A percentile compares a stretch with the other conserved stretches of the same genome.
These are phyloP conservation scores for Drepana arcuata DNA, from an alignment of 1,140 invertebrate genomes.

Conservation along the genomic window DNA sequence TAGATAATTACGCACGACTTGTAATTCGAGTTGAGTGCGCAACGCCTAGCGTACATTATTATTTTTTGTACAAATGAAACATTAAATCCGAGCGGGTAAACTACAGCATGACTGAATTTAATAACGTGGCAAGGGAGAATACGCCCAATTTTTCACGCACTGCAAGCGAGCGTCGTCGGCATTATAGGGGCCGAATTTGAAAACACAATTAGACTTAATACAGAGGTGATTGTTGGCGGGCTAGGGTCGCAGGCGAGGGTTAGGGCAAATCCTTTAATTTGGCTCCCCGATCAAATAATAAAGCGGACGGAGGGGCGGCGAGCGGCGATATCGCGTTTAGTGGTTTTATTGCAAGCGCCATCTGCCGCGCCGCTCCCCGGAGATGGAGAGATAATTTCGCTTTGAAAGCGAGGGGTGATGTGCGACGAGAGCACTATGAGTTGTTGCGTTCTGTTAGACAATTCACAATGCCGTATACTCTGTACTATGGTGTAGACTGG, in stretches of 20 bases:
- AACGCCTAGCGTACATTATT: too few relatives aligned
- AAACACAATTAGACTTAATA: slow-evolving; percentile 72
- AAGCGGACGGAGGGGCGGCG: slow-evolving; percentile 54
- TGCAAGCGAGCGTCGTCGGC: slow-evolving; percentile 26
- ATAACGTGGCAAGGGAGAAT: slow-evolving; percentile 42
- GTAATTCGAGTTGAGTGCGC: too few relatives aligned
- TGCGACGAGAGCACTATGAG: slow-evolving; percentile 31
- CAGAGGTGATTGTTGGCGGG: slow-evolving; percentile 67
- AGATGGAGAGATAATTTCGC: slow-evolving; percentile 68
- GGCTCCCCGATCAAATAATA: slow-evolving; percentile 69
- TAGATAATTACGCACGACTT: too few relatives aligned
- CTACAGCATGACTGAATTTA: slow-evolving; percentile 33
- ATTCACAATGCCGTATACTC: slow-evolving; percentile 34
- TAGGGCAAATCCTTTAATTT: slow-evolving; percentile 71
- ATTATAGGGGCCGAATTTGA: slow-evolving; percentile 65
- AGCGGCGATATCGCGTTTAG: slow-evolving; percentile 65
- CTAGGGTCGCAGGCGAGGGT: slow-evolving; percentile 57
- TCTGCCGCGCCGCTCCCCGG: slow-evolving; percentile 50
- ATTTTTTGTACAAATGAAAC: slow-evolving; percentile 7
- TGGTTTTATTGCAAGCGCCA: slow-evolving; percentile 71
- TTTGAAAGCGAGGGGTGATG: slow-evolving; percentile 44
- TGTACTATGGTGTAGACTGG: slow-evolving; percentile 46
- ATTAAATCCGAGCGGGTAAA: neutral
- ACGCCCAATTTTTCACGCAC: slow-evolving; percentile 61
- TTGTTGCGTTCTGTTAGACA: slow-evolving; percentile 59